Conservation (phyloP, 2,113 vertebrate genomes). For the Taurulus bubalis region DNA sequence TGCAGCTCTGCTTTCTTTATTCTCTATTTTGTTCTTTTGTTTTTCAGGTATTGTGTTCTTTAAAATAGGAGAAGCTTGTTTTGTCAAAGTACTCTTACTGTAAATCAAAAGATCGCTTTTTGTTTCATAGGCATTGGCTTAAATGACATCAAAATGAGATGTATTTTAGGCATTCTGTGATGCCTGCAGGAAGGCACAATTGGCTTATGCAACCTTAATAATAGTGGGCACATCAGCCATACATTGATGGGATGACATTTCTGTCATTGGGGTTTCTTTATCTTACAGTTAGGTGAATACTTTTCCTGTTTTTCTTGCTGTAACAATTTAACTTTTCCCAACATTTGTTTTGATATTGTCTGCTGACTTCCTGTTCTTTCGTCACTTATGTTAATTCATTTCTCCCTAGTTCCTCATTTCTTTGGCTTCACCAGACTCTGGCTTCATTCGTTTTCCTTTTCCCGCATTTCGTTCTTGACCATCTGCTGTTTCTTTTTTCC, state of each 20-base stretch:
- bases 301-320: conserved; percentile 37
- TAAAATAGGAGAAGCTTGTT: background rate
- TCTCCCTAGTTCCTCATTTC: conserved; percentile 55
- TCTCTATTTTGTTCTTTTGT: conserved; percentile 41
- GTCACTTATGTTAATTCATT: conserved; percentile 53
- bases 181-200: background rate
- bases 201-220: background rate
- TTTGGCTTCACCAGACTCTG: conserved; percentile 37
- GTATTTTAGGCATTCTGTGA: background rate
- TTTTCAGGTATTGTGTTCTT: conserved; percentile 43
- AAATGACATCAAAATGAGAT: conserved; percentile 1
- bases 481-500: conserved; percentile 57
- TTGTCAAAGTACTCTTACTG: conserved; percentile 27
- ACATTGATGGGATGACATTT: background rate
- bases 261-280: conserved; percentile 19
- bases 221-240: background rate
- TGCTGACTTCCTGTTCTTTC: conserved; percentile 55
- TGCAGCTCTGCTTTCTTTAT: conserved; percentile 47
- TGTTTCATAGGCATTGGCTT: background rate
- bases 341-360: conserved; percentile 53
- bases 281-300: conserved; percentile 26
- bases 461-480: conserved; percentile 64
- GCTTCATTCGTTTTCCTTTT: conserved; percentile 56
- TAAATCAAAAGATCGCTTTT: conserved; percentile 30
- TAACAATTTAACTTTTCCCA: conserved; percentile 47